These are phyloP conservation scores for Papilio helenus DNA, from an alignment of 1,140 invertebrate species.

Conservation along the genomic window DNA sequence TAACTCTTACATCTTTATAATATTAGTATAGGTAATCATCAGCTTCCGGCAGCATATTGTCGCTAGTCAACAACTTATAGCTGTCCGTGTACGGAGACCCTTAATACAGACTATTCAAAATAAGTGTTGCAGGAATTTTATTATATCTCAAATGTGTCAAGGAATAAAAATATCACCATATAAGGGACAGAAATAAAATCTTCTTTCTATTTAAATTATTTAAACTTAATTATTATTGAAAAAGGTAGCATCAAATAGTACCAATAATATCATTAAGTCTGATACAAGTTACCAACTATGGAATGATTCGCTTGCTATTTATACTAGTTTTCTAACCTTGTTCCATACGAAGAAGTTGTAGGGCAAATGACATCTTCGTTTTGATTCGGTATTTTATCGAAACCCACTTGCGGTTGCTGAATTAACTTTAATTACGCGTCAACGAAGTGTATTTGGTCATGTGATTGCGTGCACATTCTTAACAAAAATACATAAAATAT, in stretches of 20 bases:
- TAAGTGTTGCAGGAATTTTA: not conserved
- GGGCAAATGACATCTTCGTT: slow-evolving; percentile 44
- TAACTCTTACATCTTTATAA: no score
- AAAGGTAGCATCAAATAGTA: not conserved
- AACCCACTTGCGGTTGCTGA: slow-evolving; percentile 37
- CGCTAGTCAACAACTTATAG: not conserved
- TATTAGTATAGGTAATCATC: no score
- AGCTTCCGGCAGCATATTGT: no score
- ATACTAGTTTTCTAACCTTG: slow-evolving; percentile 54
- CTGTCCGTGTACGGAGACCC: not conserved
- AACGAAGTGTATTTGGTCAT: not conserved
- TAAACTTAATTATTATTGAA: not conserved
- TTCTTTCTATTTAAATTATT: not conserved
- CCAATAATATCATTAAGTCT: slow-evolving; percentile 24
- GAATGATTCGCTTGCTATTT: slow-evolving; percentile 49
- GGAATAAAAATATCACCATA: not conserved
- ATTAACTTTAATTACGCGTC: not conserved
- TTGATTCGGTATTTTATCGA: slow-evolving; percentile 43
- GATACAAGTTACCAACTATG: slow-evolving; percentile 54
- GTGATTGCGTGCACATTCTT: not conserved
- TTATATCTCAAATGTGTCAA: not conserved
- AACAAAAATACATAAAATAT: not conserved
- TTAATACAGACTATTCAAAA: not conserved
- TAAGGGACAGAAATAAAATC: not conserved
- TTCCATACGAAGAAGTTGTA: slow-evolving; percentile 48